Evolutionary conservation across 2,113 vertebrate genomes (phyloP).

Genomic region (Ammodytes marinus): DNA sequence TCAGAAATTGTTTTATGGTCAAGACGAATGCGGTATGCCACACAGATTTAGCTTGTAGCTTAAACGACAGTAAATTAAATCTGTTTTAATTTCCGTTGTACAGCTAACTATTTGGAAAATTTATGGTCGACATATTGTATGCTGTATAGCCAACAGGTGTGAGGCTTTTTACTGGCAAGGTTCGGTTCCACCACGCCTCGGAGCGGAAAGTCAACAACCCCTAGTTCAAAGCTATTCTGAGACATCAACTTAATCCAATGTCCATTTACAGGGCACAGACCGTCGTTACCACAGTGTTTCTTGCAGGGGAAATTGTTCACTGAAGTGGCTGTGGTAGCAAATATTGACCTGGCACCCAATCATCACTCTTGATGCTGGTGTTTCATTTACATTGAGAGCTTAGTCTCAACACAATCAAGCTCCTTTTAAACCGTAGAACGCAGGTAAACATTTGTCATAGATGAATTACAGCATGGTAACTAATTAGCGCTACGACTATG

Average conservation of each 20-base stretch:
- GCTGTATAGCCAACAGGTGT: neutral
- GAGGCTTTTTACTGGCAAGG: constrained; percentile 36
- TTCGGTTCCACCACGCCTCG: constrained; percentile 6
- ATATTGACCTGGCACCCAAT: neutral
- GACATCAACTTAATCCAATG: constrained; percentile 13
- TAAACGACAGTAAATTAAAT: neutral
- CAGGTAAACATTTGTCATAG: neutral
- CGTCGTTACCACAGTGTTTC: neutral
- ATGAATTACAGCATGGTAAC: neutral
- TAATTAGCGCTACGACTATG: neutral
- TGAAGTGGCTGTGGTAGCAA: neutral
- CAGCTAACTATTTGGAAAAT: constrained; percentile 7
- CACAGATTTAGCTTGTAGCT: constrained; percentile 5
- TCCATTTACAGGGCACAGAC: neutral
- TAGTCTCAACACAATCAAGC: neutral
- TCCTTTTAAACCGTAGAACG: neutral
- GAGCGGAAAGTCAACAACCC: constrained; percentile 16
- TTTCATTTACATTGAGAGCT: constrained; percentile 5
- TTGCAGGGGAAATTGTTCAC: neutral
- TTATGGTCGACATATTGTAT: neutral
- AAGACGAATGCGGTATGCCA: neutral
- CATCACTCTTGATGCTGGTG: neutral
- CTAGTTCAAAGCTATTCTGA: constrained; percentile 34
- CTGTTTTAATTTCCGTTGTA: constrained; percentile 30
- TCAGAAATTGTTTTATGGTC: neutral